Conservation (phyloP, 30 jellyfish, hydroid and myxozoan genomes). For the Aurelia aurita complex sp. Pacific region DNA sequence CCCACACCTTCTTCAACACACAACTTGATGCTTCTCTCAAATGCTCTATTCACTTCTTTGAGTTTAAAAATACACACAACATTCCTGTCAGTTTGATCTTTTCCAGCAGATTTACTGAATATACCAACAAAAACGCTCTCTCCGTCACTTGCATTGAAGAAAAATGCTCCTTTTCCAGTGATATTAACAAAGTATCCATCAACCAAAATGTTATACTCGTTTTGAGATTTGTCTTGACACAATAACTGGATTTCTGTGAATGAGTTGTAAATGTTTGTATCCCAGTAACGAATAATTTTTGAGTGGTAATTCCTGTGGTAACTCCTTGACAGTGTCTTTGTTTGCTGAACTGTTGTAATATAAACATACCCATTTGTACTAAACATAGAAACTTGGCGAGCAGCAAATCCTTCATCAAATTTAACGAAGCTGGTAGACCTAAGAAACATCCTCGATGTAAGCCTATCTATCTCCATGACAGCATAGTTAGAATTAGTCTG, state of each 20-base stretch:
- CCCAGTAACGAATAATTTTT: slow-evolving; percentile 32
- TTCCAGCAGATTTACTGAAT: slow-evolving; percentile 49
- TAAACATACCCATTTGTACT: not conserved
- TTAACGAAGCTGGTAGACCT: too few relatives aligned
- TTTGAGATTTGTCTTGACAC: slow-evolving; percentile 39
- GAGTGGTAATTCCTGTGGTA: too few relatives aligned
- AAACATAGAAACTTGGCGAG: slow-evolving; percentile 13
- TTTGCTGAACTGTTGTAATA: slow-evolving; percentile 50
- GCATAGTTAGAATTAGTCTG: too few relatives aligned
- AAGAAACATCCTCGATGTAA: too few relatives aligned
- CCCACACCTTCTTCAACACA: slow-evolving; percentile 7
- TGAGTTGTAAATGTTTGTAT: not conserved
- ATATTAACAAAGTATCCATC: slow-evolving; percentile 50
- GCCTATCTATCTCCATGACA: too few relatives aligned
- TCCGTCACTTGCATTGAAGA: slow-evolving; percentile 59
- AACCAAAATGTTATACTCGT: slow-evolving; percentile 28
- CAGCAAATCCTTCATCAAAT: too few relatives aligned
- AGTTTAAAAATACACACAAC: slow-evolving; percentile 35
- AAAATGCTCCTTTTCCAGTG: slow-evolving; percentile 42
- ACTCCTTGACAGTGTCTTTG: not conserved
- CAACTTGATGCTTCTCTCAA: slow-evolving; percentile 8
- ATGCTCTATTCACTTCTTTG: slow-evolving; percentile 27
- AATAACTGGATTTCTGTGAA: slow-evolving; percentile 51
- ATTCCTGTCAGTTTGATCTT: slow-evolving; percentile 37
- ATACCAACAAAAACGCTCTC: slow-evolving; percentile 39